Evolutionary conservation across 2,888 invertebrate species (phyloP).

Genomic region (Rhagonycha lutea): DNA sequence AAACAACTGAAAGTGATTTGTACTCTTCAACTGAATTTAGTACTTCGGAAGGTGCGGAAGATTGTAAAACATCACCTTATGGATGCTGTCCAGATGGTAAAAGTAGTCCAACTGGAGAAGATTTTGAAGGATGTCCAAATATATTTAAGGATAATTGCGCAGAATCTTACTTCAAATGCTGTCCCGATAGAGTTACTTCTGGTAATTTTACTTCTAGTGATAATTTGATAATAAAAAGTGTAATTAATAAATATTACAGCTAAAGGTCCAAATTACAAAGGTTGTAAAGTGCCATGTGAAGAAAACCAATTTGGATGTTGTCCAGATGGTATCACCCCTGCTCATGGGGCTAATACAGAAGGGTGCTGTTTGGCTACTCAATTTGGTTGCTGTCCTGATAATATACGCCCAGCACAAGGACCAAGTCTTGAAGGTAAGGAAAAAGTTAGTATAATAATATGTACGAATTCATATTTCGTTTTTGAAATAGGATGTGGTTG

Average conservation of each 20-base stretch:
- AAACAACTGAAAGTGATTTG: conserved; percentile 5
- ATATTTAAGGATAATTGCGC: conserved; percentile 57
- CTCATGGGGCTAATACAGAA: conserved; percentile 80
- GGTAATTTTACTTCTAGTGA: conserved; percentile 53
- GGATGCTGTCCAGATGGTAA: conserved; percentile 80
- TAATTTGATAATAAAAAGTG: neutral
- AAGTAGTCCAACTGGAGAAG: conserved; percentile 65
- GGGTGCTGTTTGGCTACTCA: conserved; percentile 78
- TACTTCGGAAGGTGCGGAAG: conserved; percentile 40
- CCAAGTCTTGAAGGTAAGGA: conserved; percentile 66
- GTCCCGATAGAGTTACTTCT: conserved; percentile 69
- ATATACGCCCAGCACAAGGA: conserved; percentile 79
- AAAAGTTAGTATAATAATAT: too few species aligned
- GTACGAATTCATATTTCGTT: conserved; percentile 16
- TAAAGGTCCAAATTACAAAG: conserved; percentile 70
- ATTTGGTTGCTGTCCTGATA: conserved; percentile 92
- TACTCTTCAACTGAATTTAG: conserved; percentile 21
- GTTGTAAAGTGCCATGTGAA: conserved; percentile 74
- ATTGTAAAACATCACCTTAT: conserved; percentile 61
- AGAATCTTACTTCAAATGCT: conserved; percentile 70
- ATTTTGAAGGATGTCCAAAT: conserved; percentile 61
- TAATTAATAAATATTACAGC: conserved; percentile 54
- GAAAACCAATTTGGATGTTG: conserved; percentile 84
- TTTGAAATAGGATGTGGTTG: conserved; percentile 74
- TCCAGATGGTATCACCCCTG: conserved; percentile 78